Base-by-base conservation (phyloP, 2,797 vertebrate genomes). In the Distichodus sexfasciatus region DNA sequence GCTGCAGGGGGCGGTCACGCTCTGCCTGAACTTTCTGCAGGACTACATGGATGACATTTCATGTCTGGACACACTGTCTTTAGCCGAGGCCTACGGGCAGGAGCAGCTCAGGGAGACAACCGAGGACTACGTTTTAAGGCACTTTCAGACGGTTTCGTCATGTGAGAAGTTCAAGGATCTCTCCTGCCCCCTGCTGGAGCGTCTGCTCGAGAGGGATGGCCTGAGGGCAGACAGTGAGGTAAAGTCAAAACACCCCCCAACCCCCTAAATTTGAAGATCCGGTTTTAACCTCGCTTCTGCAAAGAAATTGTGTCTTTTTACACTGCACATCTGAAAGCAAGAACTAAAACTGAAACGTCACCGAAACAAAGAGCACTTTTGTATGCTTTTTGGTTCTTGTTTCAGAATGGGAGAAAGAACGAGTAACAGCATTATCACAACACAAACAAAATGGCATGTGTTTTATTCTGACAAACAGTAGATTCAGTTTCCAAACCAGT, bases 11-110 rank as follows among this genome's bases (percentile, higher is more conserved):
- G 89, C 90, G 19, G 81, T 92, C 69, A 87, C 81, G 2, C 86
- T 93, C 66, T 93, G 90, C 79, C 62, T 87, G 72, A 83, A 82
- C 35, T 87, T 89, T 40, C 86, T 92, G 72, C 85, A 79, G 12
- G 75, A 0, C 2, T 67, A 78, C 46, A 84, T 92, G 69, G 89
- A 71, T 40, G 85, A 86, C 0, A 78, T 77, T 24, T 86, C 81
- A 4, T 89, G 86, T 75, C 78, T 87, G n/a, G 88, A 88, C 0
- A 76, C 91, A 10, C 69, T 91, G 48, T 64, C 82, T 50, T 81
- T 91, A 26, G 88, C 90, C 0, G 78, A 77, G 46, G 80, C 80
- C 36, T 90, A 88, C 0, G 87, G 85, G 0, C 69, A 91, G 48
- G 75, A 79, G 21, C 78, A 82, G 36, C 86, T 92, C 57, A 76